These are phyloP conservation scores for Chloroclysta siterata DNA, from an alignment of 2,888 invertebrate genomes.

Conservation along the genomic window DNA sequence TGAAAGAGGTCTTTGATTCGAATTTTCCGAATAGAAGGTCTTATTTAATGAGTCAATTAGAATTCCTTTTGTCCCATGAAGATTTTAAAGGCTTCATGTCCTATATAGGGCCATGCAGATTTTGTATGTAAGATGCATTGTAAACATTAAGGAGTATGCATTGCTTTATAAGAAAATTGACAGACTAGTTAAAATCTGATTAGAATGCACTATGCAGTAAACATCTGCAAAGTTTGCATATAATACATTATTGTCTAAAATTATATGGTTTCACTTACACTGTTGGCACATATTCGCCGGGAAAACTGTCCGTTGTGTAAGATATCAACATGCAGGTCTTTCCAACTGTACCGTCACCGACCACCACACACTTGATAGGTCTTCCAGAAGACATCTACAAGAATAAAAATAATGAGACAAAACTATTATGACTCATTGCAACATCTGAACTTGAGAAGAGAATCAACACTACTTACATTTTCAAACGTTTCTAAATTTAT, in stretches of 20 bases:
- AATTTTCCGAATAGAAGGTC: too few species aligned
- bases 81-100: too few species aligned
- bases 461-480: conserved; percentile 49
- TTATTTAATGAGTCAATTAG: too few species aligned
- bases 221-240: not conserved
- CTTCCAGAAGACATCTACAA: conserved; percentile 94
- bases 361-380: conserved; percentile 96
- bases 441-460: conserved; percentile 57
- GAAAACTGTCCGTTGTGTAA: conserved; percentile 96
- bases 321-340: conserved; percentile 98
- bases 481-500: conserved; percentile 30
- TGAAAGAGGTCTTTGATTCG: too few species aligned
- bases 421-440: conserved; percentile 73
- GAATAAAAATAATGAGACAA: conserved; percentile 63
- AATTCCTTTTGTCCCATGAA: too few species aligned
- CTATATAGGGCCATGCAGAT: too few species aligned
- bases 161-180: too few species aligned
- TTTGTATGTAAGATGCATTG: too few species aligned
- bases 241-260: not conserved
- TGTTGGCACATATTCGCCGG: conserved; percentile 97
- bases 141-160: too few species aligned
- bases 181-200: too few species aligned
- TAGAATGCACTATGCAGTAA: not conserved
- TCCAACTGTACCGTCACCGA: conserved; percentile 96
- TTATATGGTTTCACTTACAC: conserved; percentile 88